Conservation (phyloP, 2,113 vertebrate species). For the Dicerorhinus sumatrensis region DNA sequence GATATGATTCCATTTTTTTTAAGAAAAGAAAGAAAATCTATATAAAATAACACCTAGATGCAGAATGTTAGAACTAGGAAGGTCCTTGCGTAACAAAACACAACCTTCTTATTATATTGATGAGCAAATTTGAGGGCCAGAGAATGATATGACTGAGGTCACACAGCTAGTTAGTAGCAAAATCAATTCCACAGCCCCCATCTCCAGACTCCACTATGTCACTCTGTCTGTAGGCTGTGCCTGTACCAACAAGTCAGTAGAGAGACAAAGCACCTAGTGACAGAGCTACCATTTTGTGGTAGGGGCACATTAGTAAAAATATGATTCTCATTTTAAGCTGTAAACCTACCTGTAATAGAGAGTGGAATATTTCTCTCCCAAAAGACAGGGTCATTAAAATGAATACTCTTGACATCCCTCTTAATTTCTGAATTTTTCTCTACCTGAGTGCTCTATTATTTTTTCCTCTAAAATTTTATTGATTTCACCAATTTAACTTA, state of each 20-base stretch:
- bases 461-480: conserved; percentile 37
- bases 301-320: not conserved
- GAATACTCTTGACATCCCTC: not conserved
- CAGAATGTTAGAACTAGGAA: conserved; percentile 10
- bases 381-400: not conserved
- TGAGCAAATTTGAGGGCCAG: conserved; percentile 40
- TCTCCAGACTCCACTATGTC: not conserved
- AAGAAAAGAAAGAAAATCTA: conserved; percentile 39
- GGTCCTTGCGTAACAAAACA: conserved; percentile 50
- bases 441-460: not conserved
- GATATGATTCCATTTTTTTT: conserved; percentile 52
- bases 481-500: conserved; percentile 17
- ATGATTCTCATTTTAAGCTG: conserved; percentile 18
- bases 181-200: conserved; percentile 8
- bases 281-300: not conserved
- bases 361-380: not conserved
- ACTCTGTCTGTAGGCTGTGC: conserved; percentile 2
- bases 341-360: not conserved
- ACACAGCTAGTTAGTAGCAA: conserved; percentile 39
- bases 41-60: conserved; percentile 53
- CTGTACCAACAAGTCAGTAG: conserved; percentile 5
- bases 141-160: not conserved
- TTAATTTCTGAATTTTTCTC: conserved; percentile 42
- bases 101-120: conserved; percentile 33
- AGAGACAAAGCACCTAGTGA: not conserved